These are phyloP conservation scores for Metalampra italica DNA, from an alignment of 2,888 invertebrate genomes.

Conservation along the genomic window DNA sequence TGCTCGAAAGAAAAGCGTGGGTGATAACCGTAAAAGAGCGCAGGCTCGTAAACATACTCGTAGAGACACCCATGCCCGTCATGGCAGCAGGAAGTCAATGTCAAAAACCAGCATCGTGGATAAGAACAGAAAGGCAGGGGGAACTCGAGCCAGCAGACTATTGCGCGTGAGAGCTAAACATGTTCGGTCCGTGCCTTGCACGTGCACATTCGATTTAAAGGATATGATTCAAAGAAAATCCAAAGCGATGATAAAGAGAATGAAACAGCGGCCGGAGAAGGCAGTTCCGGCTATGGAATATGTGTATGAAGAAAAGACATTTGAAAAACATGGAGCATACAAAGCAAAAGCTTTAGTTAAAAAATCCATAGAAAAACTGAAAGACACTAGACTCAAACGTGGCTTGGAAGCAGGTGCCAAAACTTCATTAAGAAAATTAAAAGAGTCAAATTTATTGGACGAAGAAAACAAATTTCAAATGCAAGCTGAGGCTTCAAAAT, in stretches of 20 bases:
- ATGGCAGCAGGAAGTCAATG: background rate
- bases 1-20: background rate
- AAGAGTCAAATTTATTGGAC: constrained; percentile 12
- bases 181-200: constrained; percentile 49
- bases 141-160: constrained; percentile 15
- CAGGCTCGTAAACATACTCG: background rate
- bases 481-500: too few species aligned
- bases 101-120: background rate
- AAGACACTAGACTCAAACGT: constrained; percentile 18
- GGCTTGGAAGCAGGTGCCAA: constrained; percentile 22
- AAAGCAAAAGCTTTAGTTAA: constrained; percentile 13
- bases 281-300: constrained; percentile 9
- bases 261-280: constrained; percentile 8
- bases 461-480: too few species aligned
- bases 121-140: background rate
- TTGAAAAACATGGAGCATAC: constrained; percentile 2
- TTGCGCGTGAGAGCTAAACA: constrained; percentile 33
- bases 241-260: constrained; percentile 19
- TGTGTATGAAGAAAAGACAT: constrained; percentile 4
- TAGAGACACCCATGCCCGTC: background rate
- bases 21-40: background rate
- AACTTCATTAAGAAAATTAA: constrained; percentile 20
- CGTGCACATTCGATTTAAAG: constrained; percentile 33
- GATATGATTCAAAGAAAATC: constrained; percentile 20
- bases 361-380: constrained; percentile 29